These are phyloP conservation scores for Sylvia atricapilla DNA, from an alignment of 2,113 vertebrate genomes.

Conservation along the genomic window DNA sequence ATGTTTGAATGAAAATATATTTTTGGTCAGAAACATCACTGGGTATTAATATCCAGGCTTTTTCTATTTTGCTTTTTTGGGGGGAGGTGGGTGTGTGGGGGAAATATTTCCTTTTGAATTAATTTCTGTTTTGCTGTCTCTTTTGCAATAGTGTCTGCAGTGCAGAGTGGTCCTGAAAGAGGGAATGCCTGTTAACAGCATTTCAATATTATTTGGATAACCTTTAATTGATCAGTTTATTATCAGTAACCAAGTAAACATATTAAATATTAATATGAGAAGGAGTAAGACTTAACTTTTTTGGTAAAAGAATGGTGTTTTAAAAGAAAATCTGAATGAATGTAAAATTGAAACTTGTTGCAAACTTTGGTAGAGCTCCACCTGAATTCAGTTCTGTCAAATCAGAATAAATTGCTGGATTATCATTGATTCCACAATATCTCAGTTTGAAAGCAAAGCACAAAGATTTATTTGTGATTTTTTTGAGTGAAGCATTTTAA, in stretches of 20 bases:
- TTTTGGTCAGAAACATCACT: background rate
- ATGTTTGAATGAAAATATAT: background rate
- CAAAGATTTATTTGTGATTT: background rate
- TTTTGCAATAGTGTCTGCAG: background rate
- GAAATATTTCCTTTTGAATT: background rate
- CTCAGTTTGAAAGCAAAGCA: background rate
- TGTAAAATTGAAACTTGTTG: background rate
- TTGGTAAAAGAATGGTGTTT: background rate
- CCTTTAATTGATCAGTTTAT: conserved; percentile 64
- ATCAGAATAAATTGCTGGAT: background rate
- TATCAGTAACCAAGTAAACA: conserved; percentile 58
- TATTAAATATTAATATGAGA: conserved; percentile 53
- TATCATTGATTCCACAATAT: background rate
- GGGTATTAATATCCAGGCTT: background rate
- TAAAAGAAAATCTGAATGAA: background rate
- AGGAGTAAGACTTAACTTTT: background rate
- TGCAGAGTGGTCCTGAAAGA: conserved; percentile 19
- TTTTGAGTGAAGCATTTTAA: background rate
- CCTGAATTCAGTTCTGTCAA: background rate
- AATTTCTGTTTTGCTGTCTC: background rate
- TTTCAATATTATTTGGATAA: conserved; percentile 61
- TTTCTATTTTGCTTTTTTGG: background rate
- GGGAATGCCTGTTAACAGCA: conserved; percentile 50
- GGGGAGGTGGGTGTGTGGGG: rapidly evolving
- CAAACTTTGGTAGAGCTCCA: background rate